Conservation (phyloP, 2,797 vertebrate species). For the Danio jaintianensis region DNA sequence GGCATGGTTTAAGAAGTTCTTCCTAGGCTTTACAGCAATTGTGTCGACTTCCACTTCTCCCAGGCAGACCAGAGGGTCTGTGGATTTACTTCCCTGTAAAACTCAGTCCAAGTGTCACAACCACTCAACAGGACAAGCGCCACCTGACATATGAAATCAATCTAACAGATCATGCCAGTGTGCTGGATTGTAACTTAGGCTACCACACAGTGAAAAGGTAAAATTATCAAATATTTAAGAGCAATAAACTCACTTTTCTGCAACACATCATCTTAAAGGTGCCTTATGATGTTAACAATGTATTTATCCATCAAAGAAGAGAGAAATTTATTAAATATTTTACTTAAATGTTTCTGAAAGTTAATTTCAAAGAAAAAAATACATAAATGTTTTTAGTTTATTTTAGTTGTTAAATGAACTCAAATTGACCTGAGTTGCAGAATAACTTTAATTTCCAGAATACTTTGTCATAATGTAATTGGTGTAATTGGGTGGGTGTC, state of each 20-base stretch:
- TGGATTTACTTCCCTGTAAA: background rate
- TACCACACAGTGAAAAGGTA: background rate
- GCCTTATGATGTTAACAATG: too few species aligned
- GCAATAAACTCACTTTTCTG: background rate
- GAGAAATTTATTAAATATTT: too few species aligned
- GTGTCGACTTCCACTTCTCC: conserved; percentile 7
- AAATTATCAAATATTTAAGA: background rate
- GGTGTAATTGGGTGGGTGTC: too few species aligned
- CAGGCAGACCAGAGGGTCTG: conserved; percentile 14
- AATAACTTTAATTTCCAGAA: too few species aligned
- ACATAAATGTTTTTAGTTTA: too few species aligned
- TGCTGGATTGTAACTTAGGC: background rate
- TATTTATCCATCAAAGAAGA: too few species aligned
- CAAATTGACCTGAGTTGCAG: too few species aligned
- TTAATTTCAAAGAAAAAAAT: too few species aligned
- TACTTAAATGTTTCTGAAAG: too few species aligned
- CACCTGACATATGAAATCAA: conserved; percentile 34
- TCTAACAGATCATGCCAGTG: background rate
- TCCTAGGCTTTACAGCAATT: conserved; percentile 18
- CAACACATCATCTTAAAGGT: too few species aligned
- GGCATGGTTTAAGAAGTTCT: background rate
- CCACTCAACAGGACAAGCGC: background rate
- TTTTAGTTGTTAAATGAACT: too few species aligned
- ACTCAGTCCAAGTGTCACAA: conserved; percentile 22
- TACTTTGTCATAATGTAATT: too few species aligned